Base-by-base conservation (phyloP, 2,797 vertebrate genomes). In the Austrolebias charrua region DNA sequence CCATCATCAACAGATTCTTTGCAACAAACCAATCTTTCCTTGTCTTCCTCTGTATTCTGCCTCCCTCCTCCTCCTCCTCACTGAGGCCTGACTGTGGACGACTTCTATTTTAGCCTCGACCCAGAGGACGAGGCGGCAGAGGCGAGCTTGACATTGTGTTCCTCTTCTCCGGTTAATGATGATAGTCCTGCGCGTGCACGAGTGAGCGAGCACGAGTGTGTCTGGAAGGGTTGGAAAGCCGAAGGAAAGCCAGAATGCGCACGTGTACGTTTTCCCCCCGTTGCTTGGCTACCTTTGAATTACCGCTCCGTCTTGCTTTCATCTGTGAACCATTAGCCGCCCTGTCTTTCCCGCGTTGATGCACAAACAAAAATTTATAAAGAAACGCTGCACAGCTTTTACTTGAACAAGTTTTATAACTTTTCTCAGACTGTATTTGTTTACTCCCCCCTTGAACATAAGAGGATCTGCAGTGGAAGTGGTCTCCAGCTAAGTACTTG, bases 251-350 rank as follows among this genome's bases (percentile, higher is more conserved):
- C 78, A 83, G 83, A 80, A 84, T 82, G 80, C 84, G 80, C 64
- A 81, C 31, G 5, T 79, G 80, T 82, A 74, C 81, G 79, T 80
- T 75, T 85, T 80, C 83, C 84, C 31, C 79, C 78, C 81, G 86
- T 89, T 88, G 85, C 86, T 89, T 89, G 87, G 85, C 82, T 89
- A 85, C 86, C 86, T 89, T 82, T 84, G 83, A 87, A 83, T 87
- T 89, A 84, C 84, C 79, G 63, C 74, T 86, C 76, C 71, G 75
- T 76, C 78, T 79, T 63, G 82, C 78, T 86, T 86, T 89, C 77
- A 89, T 89, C 83, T 86, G 84, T 84, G 76, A 88, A 87, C 88
- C 86, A 89, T 89, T 90, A 90, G 84, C 83, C 48, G 84, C 85
- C 75, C 78, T 81, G 78, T 77, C 73, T 87, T 85, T 83, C 80